phyloP scores from a whole-genome alignment of 2,888 invertebrate species.

The Cremastinae sp. region DNA sequence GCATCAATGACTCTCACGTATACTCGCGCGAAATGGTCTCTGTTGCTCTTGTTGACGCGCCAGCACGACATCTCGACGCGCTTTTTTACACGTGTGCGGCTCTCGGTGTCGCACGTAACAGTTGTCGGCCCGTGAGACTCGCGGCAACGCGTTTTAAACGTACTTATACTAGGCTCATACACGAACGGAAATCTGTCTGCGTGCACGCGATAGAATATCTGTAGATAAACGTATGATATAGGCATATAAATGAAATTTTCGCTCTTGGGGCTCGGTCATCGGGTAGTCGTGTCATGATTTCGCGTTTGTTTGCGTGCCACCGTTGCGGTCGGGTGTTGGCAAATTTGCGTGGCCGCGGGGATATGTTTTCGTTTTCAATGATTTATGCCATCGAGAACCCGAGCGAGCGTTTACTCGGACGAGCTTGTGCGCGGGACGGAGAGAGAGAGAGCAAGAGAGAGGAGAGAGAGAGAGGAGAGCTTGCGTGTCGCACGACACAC shows the following conservation, averaged over 20 bases:
- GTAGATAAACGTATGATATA: slow-evolving; percentile 1
- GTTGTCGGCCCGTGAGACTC: slow-evolving; percentile 27
- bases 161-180: slow-evolving; percentile 57
- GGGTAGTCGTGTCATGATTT: slow-evolving; percentile 77
- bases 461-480: slow-evolving; percentile 13
- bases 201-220: slow-evolving; percentile 41
- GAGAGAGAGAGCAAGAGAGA: slow-evolving; percentile 16
- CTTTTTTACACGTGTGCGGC: slow-evolving; percentile 6
- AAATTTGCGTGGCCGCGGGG: slow-evolving; percentile 79
- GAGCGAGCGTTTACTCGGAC: slow-evolving; percentile 50
- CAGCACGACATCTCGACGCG: slow-evolving; percentile 13
- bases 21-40: slow-evolving; percentile 23
- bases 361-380: slow-evolving; percentile 80
- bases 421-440: slow-evolving; percentile 39
- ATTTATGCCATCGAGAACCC: slow-evolving; percentile 78
- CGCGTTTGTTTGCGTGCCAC: slow-evolving; percentile 78
- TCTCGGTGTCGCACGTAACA: background rate
- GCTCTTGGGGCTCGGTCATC: slow-evolving; percentile 61
- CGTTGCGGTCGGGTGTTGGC: slow-evolving; percentile 78
- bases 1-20: slow-evolving; percentile 28
- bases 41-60: background rate
- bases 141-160: slow-evolving; percentile 52
- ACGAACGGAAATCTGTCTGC: slow-evolving; percentile 15
- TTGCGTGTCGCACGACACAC: slow-evolving; percentile 45
- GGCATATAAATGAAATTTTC: slow-evolving; percentile 1